Base-by-base conservation (phyloP, 2,797 vertebrate genomes). In the Yasuhikotakia modesta region DNA sequence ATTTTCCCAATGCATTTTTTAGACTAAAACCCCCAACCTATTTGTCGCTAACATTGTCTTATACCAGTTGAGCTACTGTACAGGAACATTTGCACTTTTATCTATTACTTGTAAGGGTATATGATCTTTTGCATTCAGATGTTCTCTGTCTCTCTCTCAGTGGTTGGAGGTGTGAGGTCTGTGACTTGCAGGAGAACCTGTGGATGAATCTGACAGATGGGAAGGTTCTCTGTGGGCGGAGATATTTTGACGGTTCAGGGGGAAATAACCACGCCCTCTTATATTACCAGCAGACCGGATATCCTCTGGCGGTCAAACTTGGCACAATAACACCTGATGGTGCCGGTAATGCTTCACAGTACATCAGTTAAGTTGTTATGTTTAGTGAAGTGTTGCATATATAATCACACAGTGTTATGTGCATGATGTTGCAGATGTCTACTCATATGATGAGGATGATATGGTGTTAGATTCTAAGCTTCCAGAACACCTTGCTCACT, bases 161-260 rank as follows among this genome's bases (percentile, higher is more conserved):
- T 73, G 97, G 97, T 80, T 99, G 98, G 98, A 95, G 93, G 78
- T 99, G 98, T 86, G 95, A 95, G 85, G 95, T 97, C 79, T 99
- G 98, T 75, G 95, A 96, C 88, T 95, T 99, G 87, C 94, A 94
- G 82, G 98, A 99, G 89, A 99, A 99, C 86, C 82, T 99, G 75
- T 99, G 98, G 98, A 94, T 99, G 93, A 99, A 99, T 89, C 92
- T 99, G 91, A 97, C 96, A 0, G 98, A 99, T 0, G 98, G 98
- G 70, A 95, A 96, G 87, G 94, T 99, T 83, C 84, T 97, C 19
- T 99, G 98, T 14, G 98, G 98, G 12, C 96, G 98, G 16, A 94
- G 96, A 83, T 98, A 99, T 87, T 99, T 99, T 0, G 98, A 99
- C 1, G 97, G 98, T 85, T 94, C 96, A 0, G 98, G 98, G 0